phyloP scores from a whole-genome alignment of 2,113 vertebrate species.

The Morone saxatilis region DNA sequence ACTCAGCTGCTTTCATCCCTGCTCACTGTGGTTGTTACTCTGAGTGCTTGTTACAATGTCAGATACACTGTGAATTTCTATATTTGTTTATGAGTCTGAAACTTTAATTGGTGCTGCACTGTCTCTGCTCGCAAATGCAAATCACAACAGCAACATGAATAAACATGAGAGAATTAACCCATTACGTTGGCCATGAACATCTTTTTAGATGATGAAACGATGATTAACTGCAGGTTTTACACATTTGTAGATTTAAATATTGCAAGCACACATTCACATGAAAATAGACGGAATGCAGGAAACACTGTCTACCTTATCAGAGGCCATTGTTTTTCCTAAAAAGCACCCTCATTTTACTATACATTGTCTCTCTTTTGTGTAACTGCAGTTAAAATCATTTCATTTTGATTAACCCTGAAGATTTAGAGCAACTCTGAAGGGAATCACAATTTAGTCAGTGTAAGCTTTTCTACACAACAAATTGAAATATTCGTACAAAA shows the following conservation, averaged over 20 bases:
- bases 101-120: constrained; percentile 21
- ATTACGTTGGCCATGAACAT: constrained; percentile 49
- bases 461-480: background rate
- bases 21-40: background rate
- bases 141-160: constrained; percentile 40
- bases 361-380: background rate
- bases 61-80: constrained; percentile 26
- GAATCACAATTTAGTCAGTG: background rate
- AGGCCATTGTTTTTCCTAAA: background rate
- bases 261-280: background rate
- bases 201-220: constrained; percentile 36
- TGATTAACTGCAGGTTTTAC: constrained; percentile 1
- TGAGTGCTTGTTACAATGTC: constrained; percentile 24
- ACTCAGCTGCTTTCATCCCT: constrained; percentile 40
- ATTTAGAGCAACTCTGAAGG: background rate
- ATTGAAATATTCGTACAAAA: background rate
- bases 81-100: constrained; percentile 44
- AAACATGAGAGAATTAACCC: constrained; percentile 58
- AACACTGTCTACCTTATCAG: background rate
- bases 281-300: background rate
- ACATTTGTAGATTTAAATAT: constrained; percentile 8
- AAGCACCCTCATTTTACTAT: background rate
- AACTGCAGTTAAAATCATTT: background rate
- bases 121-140: constrained; percentile 13
- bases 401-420: background rate